Percentiles rank a stretch among this genome's conserved stretches.
Conservation (phyloP, 2,113 vertebrate genomes). For the Deroptyus accipitrinus region DNA sequence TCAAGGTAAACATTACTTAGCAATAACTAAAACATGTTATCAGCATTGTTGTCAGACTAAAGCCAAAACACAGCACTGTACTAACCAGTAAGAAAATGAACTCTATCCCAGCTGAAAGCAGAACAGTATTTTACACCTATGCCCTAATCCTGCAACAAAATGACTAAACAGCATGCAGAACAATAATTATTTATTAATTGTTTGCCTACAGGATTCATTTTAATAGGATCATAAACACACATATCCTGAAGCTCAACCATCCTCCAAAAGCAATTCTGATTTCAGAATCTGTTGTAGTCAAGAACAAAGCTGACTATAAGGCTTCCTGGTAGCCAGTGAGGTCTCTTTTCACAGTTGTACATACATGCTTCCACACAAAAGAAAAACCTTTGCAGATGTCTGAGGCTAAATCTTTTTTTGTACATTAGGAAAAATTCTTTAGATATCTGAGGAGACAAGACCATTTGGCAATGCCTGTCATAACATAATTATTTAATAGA, state of each 20-base stretch:
- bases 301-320: neutral
- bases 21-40: neutral
- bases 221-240: neutral
- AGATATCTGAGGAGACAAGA: neutral
- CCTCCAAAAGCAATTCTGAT: neutral
- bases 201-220: neutral
- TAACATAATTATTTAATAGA: neutral
- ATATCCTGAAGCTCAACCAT: neutral
- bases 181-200: neutral
- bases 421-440: neutral
- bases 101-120: neutral
- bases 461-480: neutral
- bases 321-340: neutral
- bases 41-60: neutral
- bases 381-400: neutral
- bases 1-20: neutral
- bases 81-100: neutral
- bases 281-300: neutral
- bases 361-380: neutral
- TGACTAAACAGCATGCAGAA: neutral
- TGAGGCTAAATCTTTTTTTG: neutral
- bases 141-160: neutral
- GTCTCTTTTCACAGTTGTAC: neutral
- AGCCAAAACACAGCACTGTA: neutral
- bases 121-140: neutral